These are phyloP conservation scores for Lepidocyrtoides sp. DNA, from an alignment of 2,888 invertebrate genomes.

Conservation along the genomic window DNA sequence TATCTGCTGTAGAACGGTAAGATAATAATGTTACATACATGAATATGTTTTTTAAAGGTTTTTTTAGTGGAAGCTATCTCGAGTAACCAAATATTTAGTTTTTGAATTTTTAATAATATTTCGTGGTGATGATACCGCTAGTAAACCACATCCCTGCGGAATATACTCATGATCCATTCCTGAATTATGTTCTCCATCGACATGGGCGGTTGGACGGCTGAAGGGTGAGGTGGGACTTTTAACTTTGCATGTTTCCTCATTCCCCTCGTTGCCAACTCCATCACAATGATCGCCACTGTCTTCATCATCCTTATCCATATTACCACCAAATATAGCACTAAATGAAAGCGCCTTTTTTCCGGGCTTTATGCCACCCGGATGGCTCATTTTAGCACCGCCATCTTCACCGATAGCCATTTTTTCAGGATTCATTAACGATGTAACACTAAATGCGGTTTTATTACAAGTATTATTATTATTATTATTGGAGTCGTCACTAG, in stretches of 20 bases:
- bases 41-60: neutral
- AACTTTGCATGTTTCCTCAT: neutral
- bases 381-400: neutral
- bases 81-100: conserved; percentile 5
- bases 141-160: conserved; percentile 17
- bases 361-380: neutral
- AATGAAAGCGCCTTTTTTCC: conserved; percentile 18
- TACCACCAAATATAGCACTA: conserved; percentile 5
- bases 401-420: neutral
- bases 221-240: neutral
- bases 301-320: neutral
- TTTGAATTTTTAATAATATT: conserved; percentile 15
- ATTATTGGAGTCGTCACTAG: neutral
- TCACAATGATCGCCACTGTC: neutral
- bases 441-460: neutral
- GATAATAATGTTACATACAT: neutral
- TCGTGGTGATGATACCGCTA: conserved; percentile 8
- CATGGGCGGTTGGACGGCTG: neutral
- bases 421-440: neutral
- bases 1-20: no score
- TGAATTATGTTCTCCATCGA: neutral
- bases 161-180: neutral
- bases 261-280: neutral
- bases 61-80: conserved; percentile 24
- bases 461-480: neutral